Conservation (phyloP, 2,888 invertebrate genomes). For the Acholoe squamosa region DNA sequence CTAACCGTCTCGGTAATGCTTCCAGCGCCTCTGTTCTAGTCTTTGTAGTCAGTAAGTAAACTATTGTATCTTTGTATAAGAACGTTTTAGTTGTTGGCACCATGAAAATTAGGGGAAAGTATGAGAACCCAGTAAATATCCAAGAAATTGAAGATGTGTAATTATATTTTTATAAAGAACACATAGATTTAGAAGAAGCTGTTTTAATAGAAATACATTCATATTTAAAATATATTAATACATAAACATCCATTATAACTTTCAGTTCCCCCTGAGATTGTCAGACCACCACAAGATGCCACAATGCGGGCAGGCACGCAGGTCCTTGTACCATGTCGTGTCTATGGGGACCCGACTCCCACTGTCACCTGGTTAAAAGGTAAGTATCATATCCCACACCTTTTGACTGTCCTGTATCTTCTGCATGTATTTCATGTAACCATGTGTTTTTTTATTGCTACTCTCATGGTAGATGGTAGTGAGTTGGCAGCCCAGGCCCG, state of each 20-base stretch:
- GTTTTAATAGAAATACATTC: too few species aligned
- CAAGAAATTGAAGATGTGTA: too few species aligned
- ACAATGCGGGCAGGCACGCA: constrained; percentile 53
- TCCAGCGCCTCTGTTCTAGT: constrained; percentile 73
- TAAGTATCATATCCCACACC: constrained; percentile 33
- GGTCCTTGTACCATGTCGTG: constrained; percentile 74
- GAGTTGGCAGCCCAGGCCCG: not conserved
- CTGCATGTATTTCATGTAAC: too few species aligned
- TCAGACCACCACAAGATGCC: constrained; percentile 19
- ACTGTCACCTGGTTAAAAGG: constrained; percentile 76
- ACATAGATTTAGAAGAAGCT: too few species aligned
- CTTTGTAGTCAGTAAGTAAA: constrained; percentile 76
- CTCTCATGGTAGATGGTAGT: constrained; percentile 6
- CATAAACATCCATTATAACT: not conserved
- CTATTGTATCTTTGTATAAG: too few species aligned
- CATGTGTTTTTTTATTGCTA: too few species aligned
- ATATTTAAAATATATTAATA: too few species aligned
- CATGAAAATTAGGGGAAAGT: too few species aligned
- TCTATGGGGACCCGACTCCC: constrained; percentile 76
- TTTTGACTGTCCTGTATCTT: too few species aligned
- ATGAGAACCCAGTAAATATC: too few species aligned
- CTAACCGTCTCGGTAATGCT: constrained; percentile 75
- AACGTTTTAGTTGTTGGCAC: too few species aligned
- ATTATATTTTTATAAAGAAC: too few species aligned
- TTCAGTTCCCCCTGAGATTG: constrained; percentile 66